phyloP scores from a whole-genome alignment of 2,113 vertebrate species.

The Notothenia coriiceps region DNA sequence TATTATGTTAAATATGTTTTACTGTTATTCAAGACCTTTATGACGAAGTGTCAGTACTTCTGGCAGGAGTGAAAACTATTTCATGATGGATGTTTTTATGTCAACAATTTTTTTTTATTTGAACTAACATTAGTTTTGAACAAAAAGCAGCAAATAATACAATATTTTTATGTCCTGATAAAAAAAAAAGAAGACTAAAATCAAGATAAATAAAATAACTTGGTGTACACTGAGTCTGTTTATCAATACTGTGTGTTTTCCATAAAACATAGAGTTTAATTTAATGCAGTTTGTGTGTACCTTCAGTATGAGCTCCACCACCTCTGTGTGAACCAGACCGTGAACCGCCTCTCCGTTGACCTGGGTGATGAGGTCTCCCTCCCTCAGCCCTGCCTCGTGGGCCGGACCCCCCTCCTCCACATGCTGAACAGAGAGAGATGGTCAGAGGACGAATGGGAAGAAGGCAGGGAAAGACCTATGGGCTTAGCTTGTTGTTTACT shows the following conservation, averaged over 20 bases:
- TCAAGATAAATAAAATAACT: background rate
- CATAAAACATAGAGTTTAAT: background rate
- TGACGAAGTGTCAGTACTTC: too few species aligned
- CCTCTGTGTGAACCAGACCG: conserved; percentile 96
- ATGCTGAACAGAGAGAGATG: conserved; percentile 82
- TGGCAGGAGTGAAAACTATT: too few species aligned
- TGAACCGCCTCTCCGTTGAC: conserved; percentile 97
- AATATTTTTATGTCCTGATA: too few species aligned
- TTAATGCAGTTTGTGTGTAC: conserved; percentile 62
- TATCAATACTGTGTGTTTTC: background rate
- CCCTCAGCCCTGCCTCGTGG: conserved; percentile 91
- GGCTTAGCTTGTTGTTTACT: conserved; percentile 27
- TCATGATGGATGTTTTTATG: too few species aligned
- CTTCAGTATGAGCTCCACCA: conserved; percentile 98
- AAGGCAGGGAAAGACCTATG: background rate
- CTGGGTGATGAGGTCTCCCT: conserved; percentile 97
- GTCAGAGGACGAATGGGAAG: background rate
- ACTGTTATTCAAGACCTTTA: too few species aligned
- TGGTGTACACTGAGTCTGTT: background rate
- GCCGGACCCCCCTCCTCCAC: conserved; percentile 94
- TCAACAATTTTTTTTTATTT: too few species aligned
- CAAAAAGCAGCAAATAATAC: too few species aligned
- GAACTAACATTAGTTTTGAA: too few species aligned
- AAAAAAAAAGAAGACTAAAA: background rate
- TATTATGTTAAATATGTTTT: too few species aligned